phyloP scores from a whole-genome alignment of 1,140 invertebrate genomes.

The Semibalanus balanoides region DNA sequence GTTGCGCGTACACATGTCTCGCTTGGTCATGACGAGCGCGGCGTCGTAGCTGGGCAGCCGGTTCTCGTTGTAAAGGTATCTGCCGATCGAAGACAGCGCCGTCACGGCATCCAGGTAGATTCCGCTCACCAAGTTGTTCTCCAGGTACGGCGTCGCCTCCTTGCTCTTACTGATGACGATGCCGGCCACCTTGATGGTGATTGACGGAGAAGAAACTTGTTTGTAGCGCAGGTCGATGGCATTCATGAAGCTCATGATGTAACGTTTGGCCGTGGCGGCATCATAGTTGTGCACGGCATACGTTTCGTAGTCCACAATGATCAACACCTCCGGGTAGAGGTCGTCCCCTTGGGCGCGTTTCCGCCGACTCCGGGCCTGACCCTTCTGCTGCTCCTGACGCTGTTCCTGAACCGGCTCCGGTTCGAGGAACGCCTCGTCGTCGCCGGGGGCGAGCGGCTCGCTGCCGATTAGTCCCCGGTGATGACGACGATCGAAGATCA shows the following conservation, averaged over 20 bases:
- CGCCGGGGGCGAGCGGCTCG: background rate
- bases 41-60: background rate
- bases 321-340: background rate
- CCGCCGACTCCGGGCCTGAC: too few species aligned
- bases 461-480: background rate
- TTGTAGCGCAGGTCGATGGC: background rate
- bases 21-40: background rate
- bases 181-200: background rate
- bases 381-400: background rate
- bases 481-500: background rate
- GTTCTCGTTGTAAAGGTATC: background rate
- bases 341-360: background rate
- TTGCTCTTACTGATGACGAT: background rate
- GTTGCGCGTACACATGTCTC: background rate
- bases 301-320: background rate
- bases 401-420: background rate
- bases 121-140: background rate
- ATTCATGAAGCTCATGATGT: background rate
- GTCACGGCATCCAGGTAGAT: background rate
- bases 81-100: background rate
- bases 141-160: background rate
- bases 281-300: background rate
- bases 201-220: background rate
- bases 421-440: background rate
- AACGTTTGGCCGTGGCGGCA: background rate